Evolutionary conservation across 2,888 invertebrate genomes (phyloP), one percentile per base, ranked within the genome.

Genomic region (Rhogogaster chlorosoma): DNA sequence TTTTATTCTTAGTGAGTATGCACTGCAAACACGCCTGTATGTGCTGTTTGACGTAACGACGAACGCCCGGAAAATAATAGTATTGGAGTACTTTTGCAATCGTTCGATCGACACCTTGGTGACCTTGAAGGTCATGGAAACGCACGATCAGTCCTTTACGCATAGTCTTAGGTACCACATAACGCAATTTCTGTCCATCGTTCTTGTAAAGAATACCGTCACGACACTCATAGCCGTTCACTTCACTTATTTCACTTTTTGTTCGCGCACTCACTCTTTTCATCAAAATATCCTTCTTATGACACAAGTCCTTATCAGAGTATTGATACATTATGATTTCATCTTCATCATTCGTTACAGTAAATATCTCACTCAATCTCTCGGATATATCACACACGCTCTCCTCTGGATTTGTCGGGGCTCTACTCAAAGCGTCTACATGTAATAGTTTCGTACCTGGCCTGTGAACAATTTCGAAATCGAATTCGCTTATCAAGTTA

Each of bases 381-480:
- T 38, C n/a, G 10, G n/a, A 0, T 9, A 49, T 80, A 1, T 86
- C 86, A 22, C 71, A 38, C 2, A 84, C 87, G 18, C 67, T 61
- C 10, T 86, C 85, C 29, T 84, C 84, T 18, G 83, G 80, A 12
- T 7, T 29, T 6, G 53, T 85, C 7, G 88, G 88, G 67, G 85
- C 86, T 36, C 88, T 85, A 45, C 89, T 89, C 12, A 88, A 82
- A 2, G 87, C 88, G 80, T 89, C 88, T 0, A 88, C 87, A 70
- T 89, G 89, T n/a, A 82, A 83, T 87, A 89, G 87, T 38, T 85
- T 84, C 38, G 71, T 86, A 22, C 87, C 88, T 53, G 87, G 77
- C 36, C 87, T 85, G 85, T 89, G 88, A 61, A 88, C 87, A 18
- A 89, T 85, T n/a, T 85, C 82, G 45, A 85, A 85, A 32, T 86